phyloP scores from a whole-genome alignment of 2,113 vertebrate genomes.

The Sialia sialis region DNA sequence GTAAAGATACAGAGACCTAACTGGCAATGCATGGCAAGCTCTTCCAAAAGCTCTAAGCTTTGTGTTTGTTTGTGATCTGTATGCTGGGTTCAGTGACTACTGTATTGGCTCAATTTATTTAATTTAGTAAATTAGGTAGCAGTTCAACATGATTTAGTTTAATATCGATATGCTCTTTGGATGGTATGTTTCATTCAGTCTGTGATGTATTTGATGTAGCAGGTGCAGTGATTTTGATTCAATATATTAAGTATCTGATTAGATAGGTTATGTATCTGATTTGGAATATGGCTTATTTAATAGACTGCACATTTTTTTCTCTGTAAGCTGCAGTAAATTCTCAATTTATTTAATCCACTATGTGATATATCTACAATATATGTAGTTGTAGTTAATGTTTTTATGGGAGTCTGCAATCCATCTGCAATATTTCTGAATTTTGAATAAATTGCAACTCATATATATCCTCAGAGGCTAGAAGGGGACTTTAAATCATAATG shows the following conservation, averaged over 20 bases:
- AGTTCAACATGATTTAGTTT: constrained; percentile 26
- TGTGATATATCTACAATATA: neutral
- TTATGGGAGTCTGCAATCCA: constrained; percentile 16
- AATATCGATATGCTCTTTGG: neutral
- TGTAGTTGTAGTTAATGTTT: neutral
- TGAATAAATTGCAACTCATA: neutral
- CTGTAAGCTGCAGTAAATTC: constrained; percentile 4
- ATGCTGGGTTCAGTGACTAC: neutral
- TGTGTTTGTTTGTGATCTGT: neutral
- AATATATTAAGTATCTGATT: constrained; percentile 34
- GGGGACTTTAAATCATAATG: neutral
- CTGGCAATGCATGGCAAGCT: neutral
- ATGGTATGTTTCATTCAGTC: neutral
- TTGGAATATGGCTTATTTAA: constrained; percentile 18
- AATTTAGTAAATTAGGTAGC: neutral
- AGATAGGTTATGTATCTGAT: neutral
- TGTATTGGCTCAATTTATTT: constrained; percentile 1
- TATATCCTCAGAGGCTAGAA: neutral
- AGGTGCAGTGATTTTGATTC: constrained; percentile 25
- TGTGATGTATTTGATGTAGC: neutral
- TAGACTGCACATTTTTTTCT: neutral
- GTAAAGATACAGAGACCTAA: neutral
- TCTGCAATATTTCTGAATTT: constrained; percentile 16
- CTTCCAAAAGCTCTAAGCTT: neutral
- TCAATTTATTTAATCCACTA: constrained; percentile 13